phyloP scores from a whole-genome alignment of 1,140 invertebrate genomes.

The Thaumatotibia leucotreta region DNA sequence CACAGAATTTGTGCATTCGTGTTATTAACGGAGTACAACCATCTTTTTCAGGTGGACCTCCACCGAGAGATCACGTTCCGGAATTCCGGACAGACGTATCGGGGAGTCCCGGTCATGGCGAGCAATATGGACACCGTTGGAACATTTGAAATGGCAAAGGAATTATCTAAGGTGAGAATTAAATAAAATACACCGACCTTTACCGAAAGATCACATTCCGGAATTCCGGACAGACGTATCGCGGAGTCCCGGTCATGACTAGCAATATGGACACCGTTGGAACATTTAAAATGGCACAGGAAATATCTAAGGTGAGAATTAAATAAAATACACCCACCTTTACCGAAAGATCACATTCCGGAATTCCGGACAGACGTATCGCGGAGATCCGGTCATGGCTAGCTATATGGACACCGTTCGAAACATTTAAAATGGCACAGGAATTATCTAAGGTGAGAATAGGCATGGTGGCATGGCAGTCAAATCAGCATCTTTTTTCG shows the following conservation, averaged over 20 bases:
- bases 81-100: slow-evolving; percentile 91
- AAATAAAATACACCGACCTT: too few species aligned
- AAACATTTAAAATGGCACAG: slow-evolving; percentile 95
- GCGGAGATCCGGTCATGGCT: slow-evolving; percentile 94
- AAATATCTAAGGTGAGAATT: slow-evolving; percentile 85
- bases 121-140: too few species aligned
- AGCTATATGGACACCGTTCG: slow-evolving; percentile 99
- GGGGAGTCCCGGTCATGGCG: slow-evolving; percentile 94
- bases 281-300: slow-evolving; percentile 95
- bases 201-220: slow-evolving; percentile 90
- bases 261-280: slow-evolving; percentile 99
- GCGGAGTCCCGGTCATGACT: slow-evolving; percentile 94
- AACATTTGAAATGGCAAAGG: slow-evolving; percentile 96
- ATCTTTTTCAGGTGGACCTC: slow-evolving; percentile 87
- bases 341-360: slow-evolving; percentile 90
- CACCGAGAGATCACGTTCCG: slow-evolving; percentile 90
- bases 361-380: slow-evolving; percentile 91
- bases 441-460: slow-evolving; percentile 89
- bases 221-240: slow-evolving; percentile 91
- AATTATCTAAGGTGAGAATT: slow-evolving; percentile 85
- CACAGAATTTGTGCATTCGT: too few species aligned
- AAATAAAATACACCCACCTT: too few species aligned
- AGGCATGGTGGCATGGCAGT: too few species aligned
- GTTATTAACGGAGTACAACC: too few species aligned
- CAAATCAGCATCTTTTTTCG: too few species aligned